These are phyloP conservation scores for Mugil cephalus DNA, from an alignment of 2,113 vertebrate species.

Conservation along the genomic window DNA sequence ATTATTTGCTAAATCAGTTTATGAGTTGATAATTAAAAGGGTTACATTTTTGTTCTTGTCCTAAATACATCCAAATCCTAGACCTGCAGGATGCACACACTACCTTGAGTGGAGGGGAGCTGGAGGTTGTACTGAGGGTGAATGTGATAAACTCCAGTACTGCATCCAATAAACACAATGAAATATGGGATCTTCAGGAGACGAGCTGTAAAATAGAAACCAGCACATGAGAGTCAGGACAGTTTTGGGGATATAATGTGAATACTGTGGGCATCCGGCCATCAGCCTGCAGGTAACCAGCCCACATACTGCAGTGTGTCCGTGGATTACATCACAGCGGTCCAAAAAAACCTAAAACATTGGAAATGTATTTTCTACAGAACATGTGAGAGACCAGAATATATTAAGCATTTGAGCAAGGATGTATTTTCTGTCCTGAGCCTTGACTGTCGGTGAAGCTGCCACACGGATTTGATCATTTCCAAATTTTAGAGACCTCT, in stretches of 20 bases:
- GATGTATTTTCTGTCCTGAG: conserved; percentile 8
- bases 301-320: conserved; percentile 10
- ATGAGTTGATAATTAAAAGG: no score
- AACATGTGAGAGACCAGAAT: background rate
- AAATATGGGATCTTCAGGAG: background rate
- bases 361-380: background rate
- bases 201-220: background rate
- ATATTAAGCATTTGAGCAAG: background rate
- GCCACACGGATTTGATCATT: conserved; percentile 21
- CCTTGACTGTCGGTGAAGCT: background rate
- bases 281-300: background rate
- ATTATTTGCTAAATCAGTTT: no score
- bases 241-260: background rate
- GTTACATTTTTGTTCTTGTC: no score
- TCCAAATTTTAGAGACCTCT: conserved; percentile 7
- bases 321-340: conserved; percentile 13
- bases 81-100: background rate
- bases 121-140: background rate
- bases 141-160: conserved; percentile 4
- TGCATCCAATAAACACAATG: conserved; percentile 11
- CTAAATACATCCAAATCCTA: background rate
- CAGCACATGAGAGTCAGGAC: background rate
- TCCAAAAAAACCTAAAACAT: background rate
- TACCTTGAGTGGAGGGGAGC: background rate
- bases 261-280: background rate